Percentiles rank a stretch among this genome's conserved stretches.
These are phyloP conservation scores for Drosophila ananassae DNA, from an alignment of 1,140 invertebrate genomes.

Conservation along the genomic window DNA sequence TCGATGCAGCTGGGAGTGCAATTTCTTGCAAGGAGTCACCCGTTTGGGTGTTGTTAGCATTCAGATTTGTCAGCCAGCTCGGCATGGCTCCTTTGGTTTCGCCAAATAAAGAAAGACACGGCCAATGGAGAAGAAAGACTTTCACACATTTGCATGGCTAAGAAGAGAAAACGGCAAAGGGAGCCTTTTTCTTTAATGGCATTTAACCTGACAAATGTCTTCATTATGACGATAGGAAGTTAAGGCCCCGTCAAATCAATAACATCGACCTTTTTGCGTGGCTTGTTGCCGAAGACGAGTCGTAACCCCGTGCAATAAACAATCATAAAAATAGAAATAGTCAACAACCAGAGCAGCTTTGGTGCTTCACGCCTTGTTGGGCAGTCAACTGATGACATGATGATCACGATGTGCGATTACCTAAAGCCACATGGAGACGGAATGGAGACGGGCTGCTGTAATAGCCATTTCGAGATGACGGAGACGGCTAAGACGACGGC, in stretches of 20 bases:
- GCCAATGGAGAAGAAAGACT: constrained; percentile 20
- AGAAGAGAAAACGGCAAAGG: constrained; percentile 34
- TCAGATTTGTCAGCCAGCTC: constrained; percentile 60
- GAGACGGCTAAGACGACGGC: constrained; percentile 26
- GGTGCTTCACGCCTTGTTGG: constrained; percentile 79
- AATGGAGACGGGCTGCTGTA: constrained; percentile 56
- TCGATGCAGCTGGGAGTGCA: constrained; percentile 34
- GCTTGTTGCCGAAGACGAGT: constrained; percentile 23
- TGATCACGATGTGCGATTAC: constrained; percentile 53
- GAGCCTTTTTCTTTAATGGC: constrained; percentile 6
- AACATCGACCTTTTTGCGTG: constrained; percentile 23
- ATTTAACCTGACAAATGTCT: constrained; percentile 35
- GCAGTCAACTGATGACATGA: constrained; percentile 47
- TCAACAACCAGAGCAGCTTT: constrained; percentile 49
- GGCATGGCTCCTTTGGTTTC: constrained; percentile 19
- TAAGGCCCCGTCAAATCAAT: constrained; percentile 31
- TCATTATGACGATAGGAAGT: constrained; percentile 29
- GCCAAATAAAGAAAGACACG: constrained; percentile 26
- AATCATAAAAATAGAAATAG: constrained; percentile 21
- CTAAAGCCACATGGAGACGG: constrained; percentile 50
- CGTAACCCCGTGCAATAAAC: constrained; percentile 32
- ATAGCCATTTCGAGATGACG: constrained; percentile 52
- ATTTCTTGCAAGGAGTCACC: constrained; percentile 39
- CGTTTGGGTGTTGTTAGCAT: constrained; percentile 61
- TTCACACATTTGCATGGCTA: constrained; percentile 42